Conservation (phyloP, 2,113 vertebrate species). For the Alectura lathami region DNA sequence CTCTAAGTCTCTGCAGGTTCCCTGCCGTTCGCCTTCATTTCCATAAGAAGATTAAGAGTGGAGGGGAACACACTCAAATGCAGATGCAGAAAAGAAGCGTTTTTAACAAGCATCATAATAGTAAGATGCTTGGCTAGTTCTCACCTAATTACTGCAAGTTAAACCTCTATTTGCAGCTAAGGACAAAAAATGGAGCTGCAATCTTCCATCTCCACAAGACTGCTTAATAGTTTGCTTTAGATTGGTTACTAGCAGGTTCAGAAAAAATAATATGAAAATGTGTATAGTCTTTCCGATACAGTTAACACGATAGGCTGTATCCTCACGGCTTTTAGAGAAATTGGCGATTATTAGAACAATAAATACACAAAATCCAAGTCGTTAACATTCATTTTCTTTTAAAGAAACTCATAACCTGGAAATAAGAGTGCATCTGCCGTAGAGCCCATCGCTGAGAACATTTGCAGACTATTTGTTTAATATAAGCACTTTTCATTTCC, state of each 20-base stretch:
- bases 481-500: slow-evolving; percentile 73
- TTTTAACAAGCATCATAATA: slow-evolving; percentile 97
- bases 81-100: slow-evolving; percentile 91
- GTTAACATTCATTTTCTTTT: slow-evolving; percentile 37
- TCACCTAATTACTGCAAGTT: slow-evolving; percentile 95
- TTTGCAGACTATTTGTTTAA: slow-evolving; percentile 58
- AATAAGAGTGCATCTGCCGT: neutral
- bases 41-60: slow-evolving; percentile 99
- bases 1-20: slow-evolving; percentile 90
- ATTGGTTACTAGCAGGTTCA: slow-evolving; percentile 42
- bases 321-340: slow-evolving; percentile 34
- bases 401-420: slow-evolving; percentile 30
- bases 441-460: slow-evolving; percentile 19
- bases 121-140: slow-evolving; percentile 94
- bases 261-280: slow-evolving; percentile 40
- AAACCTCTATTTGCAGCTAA: slow-evolving; percentile 89
- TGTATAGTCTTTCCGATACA: slow-evolving; percentile 34
- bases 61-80: slow-evolving; percentile 95
- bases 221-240: slow-evolving; percentile 71
- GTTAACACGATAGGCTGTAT: slow-evolving; percentile 41
- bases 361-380: slow-evolving; percentile 57
- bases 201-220: slow-evolving; percentile 74
- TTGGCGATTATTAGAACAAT: slow-evolving; percentile 41
- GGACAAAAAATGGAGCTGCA: slow-evolving; percentile 78
- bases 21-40: slow-evolving; percentile 97